Conservation (phyloP, 2,113 vertebrate species). For the Noturus placidus region DNA sequence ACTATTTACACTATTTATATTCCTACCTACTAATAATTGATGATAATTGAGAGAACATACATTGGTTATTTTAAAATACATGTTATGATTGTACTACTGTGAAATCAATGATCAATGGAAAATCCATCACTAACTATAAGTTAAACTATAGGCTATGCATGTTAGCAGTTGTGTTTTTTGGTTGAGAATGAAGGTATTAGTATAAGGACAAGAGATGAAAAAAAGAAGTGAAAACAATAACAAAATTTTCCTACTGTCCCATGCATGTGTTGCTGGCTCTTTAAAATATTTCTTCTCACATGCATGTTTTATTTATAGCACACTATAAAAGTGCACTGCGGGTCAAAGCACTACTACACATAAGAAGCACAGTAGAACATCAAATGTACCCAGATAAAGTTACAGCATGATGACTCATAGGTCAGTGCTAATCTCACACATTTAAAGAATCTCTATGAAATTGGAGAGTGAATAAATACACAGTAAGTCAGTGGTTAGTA, state of each 20-base stretch:
- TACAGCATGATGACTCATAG: background rate
- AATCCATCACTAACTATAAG: background rate
- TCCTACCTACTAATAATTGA: background rate
- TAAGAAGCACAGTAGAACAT: background rate
- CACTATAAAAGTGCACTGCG: background rate
- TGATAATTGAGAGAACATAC: background rate
- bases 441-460: background rate
- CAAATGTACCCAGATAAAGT: background rate
- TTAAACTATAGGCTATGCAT: background rate
- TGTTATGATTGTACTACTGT: background rate
- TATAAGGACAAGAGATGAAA: background rate
- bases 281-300: slow-evolving; percentile 36
- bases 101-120: background rate
- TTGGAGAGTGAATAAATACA: background rate
- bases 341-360: background rate
- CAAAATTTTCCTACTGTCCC: background rate
- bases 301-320: slow-evolving; percentile 41
- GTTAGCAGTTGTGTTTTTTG: background rate
- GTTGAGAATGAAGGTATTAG: background rate
- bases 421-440: background rate
- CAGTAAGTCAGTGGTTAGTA: background rate
- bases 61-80: background rate
- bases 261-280: background rate
- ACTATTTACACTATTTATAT: background rate
- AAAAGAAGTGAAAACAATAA: background rate